Percentiles rank a stretch among this genome's conserved stretches.
Evolutionary conservation across 2,113 vertebrate genomes (phyloP).

Genomic region (Polyodon spathula): DNA sequence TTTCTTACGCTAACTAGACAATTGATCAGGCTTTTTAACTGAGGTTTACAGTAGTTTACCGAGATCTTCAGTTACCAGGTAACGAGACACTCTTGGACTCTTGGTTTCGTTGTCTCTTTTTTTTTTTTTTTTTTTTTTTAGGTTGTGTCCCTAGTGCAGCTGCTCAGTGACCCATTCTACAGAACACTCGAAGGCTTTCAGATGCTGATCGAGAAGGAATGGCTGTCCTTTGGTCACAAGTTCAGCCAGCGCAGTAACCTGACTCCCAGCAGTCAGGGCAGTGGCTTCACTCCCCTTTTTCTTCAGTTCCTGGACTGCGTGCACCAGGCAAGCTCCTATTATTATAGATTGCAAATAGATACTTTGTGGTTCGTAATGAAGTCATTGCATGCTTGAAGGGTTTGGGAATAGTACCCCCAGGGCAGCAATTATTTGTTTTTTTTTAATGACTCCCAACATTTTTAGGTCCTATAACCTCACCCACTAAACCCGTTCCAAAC

Average conservation of each 20-base stretch:
- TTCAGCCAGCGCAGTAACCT: conserved; percentile 88
- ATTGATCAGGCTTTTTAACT: no score
- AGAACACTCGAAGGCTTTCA: conserved; percentile 91
- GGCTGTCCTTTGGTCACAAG: conserved; percentile 95
- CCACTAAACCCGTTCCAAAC: background rate
- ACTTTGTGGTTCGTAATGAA: background rate
- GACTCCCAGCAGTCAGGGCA: conserved; percentile 81
- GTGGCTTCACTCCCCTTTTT: conserved; percentile 86
- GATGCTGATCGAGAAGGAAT: conserved; percentile 91
- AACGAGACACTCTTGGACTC: background rate
- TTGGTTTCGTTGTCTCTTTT: conserved; percentile 1
- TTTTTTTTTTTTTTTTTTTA: conserved; percentile 39
- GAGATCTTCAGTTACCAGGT: no score
- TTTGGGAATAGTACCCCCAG: background rate
- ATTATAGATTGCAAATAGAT: background rate
- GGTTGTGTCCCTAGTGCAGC: conserved; percentile 86
- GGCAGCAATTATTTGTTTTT: no score
- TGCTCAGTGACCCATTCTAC: conserved; percentile 92
- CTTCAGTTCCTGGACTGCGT: conserved; percentile 94
- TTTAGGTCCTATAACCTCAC: background rate
- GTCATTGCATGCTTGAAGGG: background rate
- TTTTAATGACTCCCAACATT: no score
- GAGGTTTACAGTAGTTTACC: no score
- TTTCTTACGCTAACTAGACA: no score
- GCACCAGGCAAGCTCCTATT: conserved; percentile 74